phyloP scores from a whole-genome alignment of 2,888 invertebrate genomes.

The Dryococelus australis region DNA sequence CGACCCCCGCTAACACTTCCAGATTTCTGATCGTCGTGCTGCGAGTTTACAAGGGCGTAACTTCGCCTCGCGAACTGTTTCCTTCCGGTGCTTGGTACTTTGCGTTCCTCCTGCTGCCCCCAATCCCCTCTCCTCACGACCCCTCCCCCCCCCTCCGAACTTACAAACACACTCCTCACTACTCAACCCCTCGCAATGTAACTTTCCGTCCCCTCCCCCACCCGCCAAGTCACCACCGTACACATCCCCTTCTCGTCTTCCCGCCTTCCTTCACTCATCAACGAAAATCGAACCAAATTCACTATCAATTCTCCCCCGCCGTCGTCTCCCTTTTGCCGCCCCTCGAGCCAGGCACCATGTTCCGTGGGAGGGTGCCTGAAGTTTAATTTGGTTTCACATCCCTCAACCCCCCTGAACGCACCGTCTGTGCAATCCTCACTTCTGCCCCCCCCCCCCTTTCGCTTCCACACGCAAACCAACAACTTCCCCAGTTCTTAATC shows the following conservation, averaged over 20 bases:
- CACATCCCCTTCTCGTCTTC: too few species aligned
- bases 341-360: not conserved
- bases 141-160: not conserved
- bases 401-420: not conserved
- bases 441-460: not conserved
- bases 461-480: not conserved
- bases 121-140: too few species aligned
- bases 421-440: not conserved
- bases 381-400: not conserved
- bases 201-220: not conserved
- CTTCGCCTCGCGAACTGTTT: not conserved
- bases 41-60: not conserved
- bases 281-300: constrained; percentile 16
- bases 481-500: not conserved
- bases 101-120: not conserved
- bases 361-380: not conserved
- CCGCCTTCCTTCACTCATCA: not conserved
- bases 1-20: not conserved
- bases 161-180: not conserved
- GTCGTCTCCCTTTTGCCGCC: not conserved
- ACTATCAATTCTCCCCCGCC: not conserved
- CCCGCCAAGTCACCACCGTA: not conserved
- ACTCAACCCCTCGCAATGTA: constrained; percentile 13
- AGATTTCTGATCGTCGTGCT: not conserved
- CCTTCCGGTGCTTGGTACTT: not conserved